Evolutionary conservation across 1,140 invertebrate species (phyloP), one percentile per base, ranked within the genome.

Genomic region (Saccostrea cuccullata): DNA sequence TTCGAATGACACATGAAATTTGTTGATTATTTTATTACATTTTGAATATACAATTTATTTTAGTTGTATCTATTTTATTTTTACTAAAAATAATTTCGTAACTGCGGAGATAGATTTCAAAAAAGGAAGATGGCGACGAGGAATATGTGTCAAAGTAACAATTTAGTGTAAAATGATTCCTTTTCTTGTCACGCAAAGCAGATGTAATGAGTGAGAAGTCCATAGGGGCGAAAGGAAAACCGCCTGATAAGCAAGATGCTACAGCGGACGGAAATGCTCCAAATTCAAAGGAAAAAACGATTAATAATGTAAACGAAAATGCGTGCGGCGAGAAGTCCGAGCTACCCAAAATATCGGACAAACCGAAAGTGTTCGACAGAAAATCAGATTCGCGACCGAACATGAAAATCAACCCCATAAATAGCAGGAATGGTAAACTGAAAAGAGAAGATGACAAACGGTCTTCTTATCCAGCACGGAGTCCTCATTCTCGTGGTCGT

Each of bases 151-250:
- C 70, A 30, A 77, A 77, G 70, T 77, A 36, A 77, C 70, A 77
- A 36, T 77, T 77, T 77, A 13, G 70, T 40, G 70, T 77, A 77
- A 77, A 77, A 77, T 77, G 70, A 15, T 77, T 77, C 70, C 70
- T 30, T 77, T 26, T 30, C 30, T 30, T 77, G 70, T 77, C 23
- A 36, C 23, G 70, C 70, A 30, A 15, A 77, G 30, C 70, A 77
- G 70, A 86, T 88, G 87, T 88, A 88, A 88, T 88, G 87, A 88
- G 87, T 86, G 87, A 88, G 58, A 88, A 88, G 82, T 88, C 87
- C 17, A 67, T 88, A 64, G 87, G 87, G n/a, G 70, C 58, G 77
- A 88, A 88, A 73, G 84, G 87, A 64, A 88, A 88, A 86, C 87
- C 87, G 82, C 87, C 87, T 86, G 87, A 88, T 47, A 82, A 60